A percentile compares a stretch with the other conserved stretches of the same genome.
These are phyloP conservation scores for Notolabrus celidotus DNA, from an alignment of 2,797 vertebrate genomes.

Conservation along the genomic window DNA sequence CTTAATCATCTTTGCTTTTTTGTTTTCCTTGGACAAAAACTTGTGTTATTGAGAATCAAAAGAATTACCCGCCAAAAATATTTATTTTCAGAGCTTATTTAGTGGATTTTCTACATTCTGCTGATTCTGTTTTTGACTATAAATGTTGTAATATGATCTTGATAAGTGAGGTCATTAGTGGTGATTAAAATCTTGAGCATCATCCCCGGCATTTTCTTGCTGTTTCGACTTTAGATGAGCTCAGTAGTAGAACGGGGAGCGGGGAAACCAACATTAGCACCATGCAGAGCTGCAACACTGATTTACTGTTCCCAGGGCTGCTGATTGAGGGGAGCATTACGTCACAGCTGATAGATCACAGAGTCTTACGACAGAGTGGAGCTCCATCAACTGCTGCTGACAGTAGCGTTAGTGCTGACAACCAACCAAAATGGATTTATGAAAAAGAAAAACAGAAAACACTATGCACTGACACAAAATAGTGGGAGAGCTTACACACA, in stretches of 20 bases:
- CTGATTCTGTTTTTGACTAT: conserved; percentile 23
- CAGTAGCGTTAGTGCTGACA: conserved; percentile 77
- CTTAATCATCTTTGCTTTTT: conserved; percentile 4
- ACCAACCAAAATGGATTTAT: conserved; percentile 71
- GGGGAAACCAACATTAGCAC: conserved; percentile 68
- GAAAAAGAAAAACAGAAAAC: conserved; percentile 54
- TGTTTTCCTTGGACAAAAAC: not conserved
- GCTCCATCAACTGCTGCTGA: conserved; percentile 79
- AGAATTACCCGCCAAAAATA: not conserved
- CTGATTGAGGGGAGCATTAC: conserved; percentile 83
- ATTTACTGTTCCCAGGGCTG: conserved; percentile 76
- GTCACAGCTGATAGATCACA: conserved; percentile 81
- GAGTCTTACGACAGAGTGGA: conserved; percentile 72
- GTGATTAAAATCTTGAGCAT: conserved; percentile 71
- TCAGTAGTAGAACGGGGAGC: conserved; percentile 53
- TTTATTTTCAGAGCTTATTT: not conserved
- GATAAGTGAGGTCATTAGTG: conserved; percentile 72
- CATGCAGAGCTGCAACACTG: conserved; percentile 75
- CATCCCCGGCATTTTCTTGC: conserved; percentile 53
- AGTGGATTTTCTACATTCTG: conserved; percentile 16
- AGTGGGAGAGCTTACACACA: conserved; percentile 44
- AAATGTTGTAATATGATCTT: conserved; percentile 64
- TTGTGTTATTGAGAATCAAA: not conserved
- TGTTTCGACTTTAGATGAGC: conserved; percentile 72
- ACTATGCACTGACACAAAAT: conserved; percentile 62